Evolutionary conservation across 2,113 vertebrate genomes (phyloP).

Genomic region (Sturnus vulgaris): DNA sequence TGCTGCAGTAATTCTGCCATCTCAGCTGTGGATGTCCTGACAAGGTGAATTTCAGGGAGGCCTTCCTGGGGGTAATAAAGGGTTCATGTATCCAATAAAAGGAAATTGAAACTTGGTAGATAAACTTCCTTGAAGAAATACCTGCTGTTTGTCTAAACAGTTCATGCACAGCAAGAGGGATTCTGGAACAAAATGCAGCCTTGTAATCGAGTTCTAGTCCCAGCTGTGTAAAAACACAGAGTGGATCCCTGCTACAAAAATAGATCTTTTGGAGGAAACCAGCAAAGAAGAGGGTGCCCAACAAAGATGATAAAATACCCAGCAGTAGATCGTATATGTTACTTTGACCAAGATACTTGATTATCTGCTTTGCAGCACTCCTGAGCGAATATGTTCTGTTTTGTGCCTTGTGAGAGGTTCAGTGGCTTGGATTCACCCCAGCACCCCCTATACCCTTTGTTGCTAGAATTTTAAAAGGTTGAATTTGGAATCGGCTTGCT

Average conservation of each 20-base stretch:
- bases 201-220: background rate
- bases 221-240: background rate
- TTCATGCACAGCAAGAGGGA: constrained; percentile 23
- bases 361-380: background rate
- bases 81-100: background rate
- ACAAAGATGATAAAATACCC: background rate
- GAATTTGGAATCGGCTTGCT: constrained; percentile 22
- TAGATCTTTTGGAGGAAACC: background rate
- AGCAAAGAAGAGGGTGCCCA: background rate
- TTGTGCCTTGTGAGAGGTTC: background rate
- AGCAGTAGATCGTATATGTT: background rate
- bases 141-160: constrained; percentile 3
- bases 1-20: background rate
- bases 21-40: background rate
- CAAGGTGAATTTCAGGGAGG: background rate
- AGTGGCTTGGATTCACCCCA: background rate
- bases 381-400: background rate
- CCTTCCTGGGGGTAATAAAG: background rate
- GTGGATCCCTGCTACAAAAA: background rate
- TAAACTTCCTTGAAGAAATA: constrained; percentile 16
- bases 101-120: constrained; percentile 14
- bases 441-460: background rate
- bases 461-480: constrained; percentile 17
- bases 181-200: constrained; percentile 16
- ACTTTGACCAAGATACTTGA: background rate